Conservation (phyloP, 2,113 vertebrate species). For the Leucopsar rothschildi region DNA sequence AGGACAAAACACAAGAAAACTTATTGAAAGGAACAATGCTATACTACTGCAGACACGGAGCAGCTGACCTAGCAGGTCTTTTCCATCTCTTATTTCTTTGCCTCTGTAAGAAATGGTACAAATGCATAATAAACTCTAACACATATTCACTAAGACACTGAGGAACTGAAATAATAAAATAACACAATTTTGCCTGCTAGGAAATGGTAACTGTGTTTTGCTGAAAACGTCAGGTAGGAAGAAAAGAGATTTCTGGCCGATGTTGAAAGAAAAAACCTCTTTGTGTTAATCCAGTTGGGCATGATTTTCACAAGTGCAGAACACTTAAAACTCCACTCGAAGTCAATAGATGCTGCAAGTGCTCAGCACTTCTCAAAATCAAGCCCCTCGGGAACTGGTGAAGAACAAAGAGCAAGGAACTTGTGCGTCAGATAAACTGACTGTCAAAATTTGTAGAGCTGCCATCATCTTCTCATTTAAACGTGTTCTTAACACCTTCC, state of each 20-base stretch:
- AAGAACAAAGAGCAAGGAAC: constrained; percentile 67
- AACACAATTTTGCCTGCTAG: background rate
- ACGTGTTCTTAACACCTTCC: constrained; percentile 64
- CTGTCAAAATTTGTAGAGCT: constrained; percentile 65
- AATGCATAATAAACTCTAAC: constrained; percentile 8
- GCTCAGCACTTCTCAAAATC: constrained; percentile 59
- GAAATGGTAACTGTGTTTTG: constrained; percentile 17
- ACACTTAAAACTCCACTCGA: constrained; percentile 60
- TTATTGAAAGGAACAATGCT: constrained; percentile 10
- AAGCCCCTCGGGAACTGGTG: constrained; percentile 22
- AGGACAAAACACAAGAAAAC: background rate
- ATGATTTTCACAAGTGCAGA: constrained; percentile 56
- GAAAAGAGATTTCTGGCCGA: constrained; percentile 27
- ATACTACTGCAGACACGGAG: background rate
- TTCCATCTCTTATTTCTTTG: constrained; percentile 29
- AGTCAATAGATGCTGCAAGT: constrained; percentile 63
- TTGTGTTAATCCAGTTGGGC: constrained; percentile 55
- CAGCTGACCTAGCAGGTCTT: constrained; percentile 14
- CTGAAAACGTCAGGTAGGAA: constrained; percentile 31
- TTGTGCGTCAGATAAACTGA: constrained; percentile 55
- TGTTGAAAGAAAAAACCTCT: constrained; percentile 52
- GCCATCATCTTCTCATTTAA: constrained; percentile 60
- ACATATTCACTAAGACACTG: background rate
- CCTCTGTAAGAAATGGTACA: background rate
- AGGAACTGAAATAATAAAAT: constrained; percentile 6